A percentile compares a stretch with the other conserved stretches of the same genome.
Conservation (phyloP, 2,888 invertebrate genomes). For the Hipparchia semele region DNA sequence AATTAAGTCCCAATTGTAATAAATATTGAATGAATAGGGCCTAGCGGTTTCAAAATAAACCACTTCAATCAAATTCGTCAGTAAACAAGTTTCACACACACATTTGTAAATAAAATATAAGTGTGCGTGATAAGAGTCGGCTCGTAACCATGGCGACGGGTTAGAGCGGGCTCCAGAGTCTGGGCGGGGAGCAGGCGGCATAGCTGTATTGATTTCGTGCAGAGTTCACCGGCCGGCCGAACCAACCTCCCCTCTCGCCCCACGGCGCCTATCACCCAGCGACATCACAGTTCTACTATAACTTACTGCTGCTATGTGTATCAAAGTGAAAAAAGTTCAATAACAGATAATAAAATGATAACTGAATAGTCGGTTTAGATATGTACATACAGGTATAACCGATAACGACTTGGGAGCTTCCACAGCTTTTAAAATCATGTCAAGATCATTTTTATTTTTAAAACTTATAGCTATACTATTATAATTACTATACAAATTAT, state of each 20-base stretch:
- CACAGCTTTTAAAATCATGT: no score
- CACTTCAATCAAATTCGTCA: constrained; percentile 9
- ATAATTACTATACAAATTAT: no score
- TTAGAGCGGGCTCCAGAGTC: constrained; percentile 52
- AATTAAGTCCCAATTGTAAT: no score
- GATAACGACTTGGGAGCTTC: constrained; percentile 22
- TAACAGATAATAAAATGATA: not conserved
- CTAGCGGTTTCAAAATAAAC: not conserved
- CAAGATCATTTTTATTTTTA: no score
- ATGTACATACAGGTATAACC: not conserved
- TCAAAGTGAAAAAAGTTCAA: not conserved
- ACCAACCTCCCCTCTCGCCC: constrained; percentile 47
- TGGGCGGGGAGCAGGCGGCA: constrained; percentile 68
- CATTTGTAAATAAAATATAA: not conserved
- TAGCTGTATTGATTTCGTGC: constrained; percentile 84
- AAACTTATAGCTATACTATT: no score
- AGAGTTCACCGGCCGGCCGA: constrained; percentile 74
- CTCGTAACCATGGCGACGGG: constrained; percentile 75
- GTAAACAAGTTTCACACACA: constrained; percentile 18
- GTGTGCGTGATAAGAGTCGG: constrained; percentile 32
- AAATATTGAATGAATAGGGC: no score
- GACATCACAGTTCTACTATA: constrained; percentile 29
- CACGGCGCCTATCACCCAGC: constrained; percentile 35
- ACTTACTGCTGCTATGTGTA: constrained; percentile 29
- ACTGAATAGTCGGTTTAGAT: constrained; percentile 15